Evolutionary conservation across 2,113 vertebrate genomes (phyloP).

Genomic region (Laticauda colubrina): DNA sequence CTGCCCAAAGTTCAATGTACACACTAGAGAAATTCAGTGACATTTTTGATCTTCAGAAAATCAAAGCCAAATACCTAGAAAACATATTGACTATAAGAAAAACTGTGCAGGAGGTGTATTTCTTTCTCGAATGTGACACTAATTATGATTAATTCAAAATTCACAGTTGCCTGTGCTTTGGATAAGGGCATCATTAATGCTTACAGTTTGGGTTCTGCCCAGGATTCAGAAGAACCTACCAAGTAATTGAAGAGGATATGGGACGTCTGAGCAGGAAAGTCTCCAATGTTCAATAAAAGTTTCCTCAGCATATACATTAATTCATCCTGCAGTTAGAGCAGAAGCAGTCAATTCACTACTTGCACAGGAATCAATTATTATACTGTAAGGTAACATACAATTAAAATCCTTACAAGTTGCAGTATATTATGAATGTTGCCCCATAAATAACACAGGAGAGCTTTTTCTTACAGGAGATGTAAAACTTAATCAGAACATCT

Average conservation of each 20-base stretch:
- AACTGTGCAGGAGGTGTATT: constrained; percentile 1
- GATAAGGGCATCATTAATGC: neutral
- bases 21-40: neutral
- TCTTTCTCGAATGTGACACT: neutral
- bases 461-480: neutral
- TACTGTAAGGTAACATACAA: neutral
- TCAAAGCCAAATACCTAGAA: neutral
- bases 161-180: neutral
- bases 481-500: neutral
- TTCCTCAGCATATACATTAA: constrained; percentile 98
- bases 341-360: neutral
- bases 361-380: neutral
- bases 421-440: too few species aligned
- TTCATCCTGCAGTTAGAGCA: constrained; percentile 81
- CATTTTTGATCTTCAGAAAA: neutral
- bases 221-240: constrained; percentile 70
- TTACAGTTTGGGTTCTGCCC: neutral
- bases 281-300: constrained; percentile 93
- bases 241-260: constrained; percentile 99
- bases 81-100: neutral
- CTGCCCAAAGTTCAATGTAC: neutral
- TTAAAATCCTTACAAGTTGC: neutral
- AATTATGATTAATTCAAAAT: neutral
- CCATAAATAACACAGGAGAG: neutral
- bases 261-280: constrained; percentile 96